A percentile compares a stretch with the other conserved stretches of the same genome.
phyloP scores from a whole-genome alignment of 35 echinoderm and acorn worm genomes.

The Amphiura filiformis region DNA sequence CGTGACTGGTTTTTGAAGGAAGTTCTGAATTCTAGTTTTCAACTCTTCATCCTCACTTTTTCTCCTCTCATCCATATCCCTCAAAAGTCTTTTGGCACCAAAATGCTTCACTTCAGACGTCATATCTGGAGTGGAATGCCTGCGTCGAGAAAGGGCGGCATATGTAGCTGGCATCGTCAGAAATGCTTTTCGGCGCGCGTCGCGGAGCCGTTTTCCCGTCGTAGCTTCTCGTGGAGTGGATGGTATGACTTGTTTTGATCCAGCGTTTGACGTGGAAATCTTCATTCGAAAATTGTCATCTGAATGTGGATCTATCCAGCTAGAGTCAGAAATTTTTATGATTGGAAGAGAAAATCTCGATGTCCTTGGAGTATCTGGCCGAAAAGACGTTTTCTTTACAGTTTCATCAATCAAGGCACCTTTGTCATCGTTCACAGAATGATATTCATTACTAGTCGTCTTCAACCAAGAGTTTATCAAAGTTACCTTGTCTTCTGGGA shows the following conservation, averaged over 20 bases:
- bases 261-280: background rate
- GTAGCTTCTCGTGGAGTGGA: background rate
- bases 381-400: background rate
- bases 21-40: background rate
- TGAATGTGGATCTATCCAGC: too few species aligned
- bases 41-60: background rate
- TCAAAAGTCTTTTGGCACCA: background rate
- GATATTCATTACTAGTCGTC: background rate
- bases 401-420: background rate
- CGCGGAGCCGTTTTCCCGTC: slow-evolving; percentile 4
- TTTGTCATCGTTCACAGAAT: background rate
- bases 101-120: background rate
- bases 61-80: background rate
- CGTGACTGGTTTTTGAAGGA: background rate
- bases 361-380: background rate
- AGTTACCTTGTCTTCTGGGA: background rate
- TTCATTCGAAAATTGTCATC: background rate
- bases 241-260: background rate
- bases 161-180: slow-evolving; percentile 11
- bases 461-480: background rate
- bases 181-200: slow-evolving; percentile 16
- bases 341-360: background rate
- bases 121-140: slow-evolving; percentile 16
- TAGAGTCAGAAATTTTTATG: background rate
- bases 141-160: background rate